A percentile compares a stretch with the other conserved stretches of the same genome.
These are phyloP conservation scores for Agapornis roseicollis DNA, from an alignment of 2,113 vertebrate species.

Conservation along the genomic window DNA sequence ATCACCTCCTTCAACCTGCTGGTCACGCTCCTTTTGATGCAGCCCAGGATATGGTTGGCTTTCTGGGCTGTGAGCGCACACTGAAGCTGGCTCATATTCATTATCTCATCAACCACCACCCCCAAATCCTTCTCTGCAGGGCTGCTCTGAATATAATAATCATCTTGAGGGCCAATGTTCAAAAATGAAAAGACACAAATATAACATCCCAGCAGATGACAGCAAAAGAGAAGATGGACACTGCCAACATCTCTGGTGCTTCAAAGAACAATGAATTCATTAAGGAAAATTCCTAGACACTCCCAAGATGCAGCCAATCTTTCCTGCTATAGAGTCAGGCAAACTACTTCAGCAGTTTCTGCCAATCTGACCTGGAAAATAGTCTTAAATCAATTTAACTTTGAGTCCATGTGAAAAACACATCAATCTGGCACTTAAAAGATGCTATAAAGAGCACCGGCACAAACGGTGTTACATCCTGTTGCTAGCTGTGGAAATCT, in stretches of 20 bases:
- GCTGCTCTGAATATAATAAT: no score
- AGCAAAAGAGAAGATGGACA: background rate
- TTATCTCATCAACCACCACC: no score
- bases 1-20: no score
- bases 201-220: background rate
- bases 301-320: background rate
- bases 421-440: constrained; percentile 2
- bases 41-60: no score
- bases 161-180: background rate
- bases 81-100: no score
- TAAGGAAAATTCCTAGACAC: background rate
- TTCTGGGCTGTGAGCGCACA: no score
- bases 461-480: background rate
- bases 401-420: background rate
- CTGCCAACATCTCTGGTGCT: background rate
- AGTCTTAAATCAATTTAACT: background rate
- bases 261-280: background rate
- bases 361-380: background rate
- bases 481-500: background rate
- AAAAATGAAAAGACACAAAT: background rate
- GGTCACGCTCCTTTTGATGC: no score
- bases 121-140: no score
- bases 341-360: background rate
- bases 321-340: background rate
- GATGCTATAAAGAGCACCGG: constrained; percentile 1